Evolutionary conservation across 2,888 invertebrate species (phyloP).

Genomic region (Aspidiotus destructor): DNA sequence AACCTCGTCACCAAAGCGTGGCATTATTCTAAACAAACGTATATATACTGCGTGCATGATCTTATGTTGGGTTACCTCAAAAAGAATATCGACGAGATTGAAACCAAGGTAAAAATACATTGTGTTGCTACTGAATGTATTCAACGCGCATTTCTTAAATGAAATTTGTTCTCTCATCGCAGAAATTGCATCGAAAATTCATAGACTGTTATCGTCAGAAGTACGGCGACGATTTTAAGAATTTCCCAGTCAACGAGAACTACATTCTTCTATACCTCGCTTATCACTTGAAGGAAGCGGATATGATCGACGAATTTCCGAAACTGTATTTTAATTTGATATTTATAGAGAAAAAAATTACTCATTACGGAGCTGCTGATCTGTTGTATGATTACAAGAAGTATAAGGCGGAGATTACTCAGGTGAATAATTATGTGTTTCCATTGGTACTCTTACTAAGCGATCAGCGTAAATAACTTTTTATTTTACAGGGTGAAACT

Average conservation of each 20-base stretch:
- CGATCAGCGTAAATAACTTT: not conserved
- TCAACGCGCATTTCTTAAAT: slow-evolving; percentile 9
- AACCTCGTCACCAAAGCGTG: slow-evolving; percentile 56
- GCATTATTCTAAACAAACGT: slow-evolving; percentile 51
- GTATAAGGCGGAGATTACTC: slow-evolving; percentile 50
- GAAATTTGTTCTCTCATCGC: slow-evolving; percentile 37
- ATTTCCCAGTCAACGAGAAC: slow-evolving; percentile 55
- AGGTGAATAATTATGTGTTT: slow-evolving; percentile 9
- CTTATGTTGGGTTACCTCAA: slow-evolving; percentile 55
- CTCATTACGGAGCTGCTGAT: slow-evolving; percentile 58
- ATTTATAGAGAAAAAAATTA: slow-evolving; percentile 61
- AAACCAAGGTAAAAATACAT: slow-evolving; percentile 37
- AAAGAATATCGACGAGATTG: slow-evolving; percentile 43
- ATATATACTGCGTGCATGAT: slow-evolving; percentile 62
- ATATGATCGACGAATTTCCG: slow-evolving; percentile 49
- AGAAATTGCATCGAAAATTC: slow-evolving; percentile 50
- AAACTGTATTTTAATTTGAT: slow-evolving; percentile 55
- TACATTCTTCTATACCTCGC: slow-evolving; percentile 64
- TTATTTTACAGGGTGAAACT: slow-evolving; percentile 20
- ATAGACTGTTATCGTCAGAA: slow-evolving; percentile 50
- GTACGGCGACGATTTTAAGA: slow-evolving; percentile 47
- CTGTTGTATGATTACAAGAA: slow-evolving; percentile 56
- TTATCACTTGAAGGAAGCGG: slow-evolving; percentile 55
- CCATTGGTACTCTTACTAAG: not conserved
- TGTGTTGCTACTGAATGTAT: not conserved